Evolutionary conservation across 1,140 invertebrate species (phyloP), one percentile per base, ranked within the genome.

Genomic region (Cotesia typhae): DNA sequence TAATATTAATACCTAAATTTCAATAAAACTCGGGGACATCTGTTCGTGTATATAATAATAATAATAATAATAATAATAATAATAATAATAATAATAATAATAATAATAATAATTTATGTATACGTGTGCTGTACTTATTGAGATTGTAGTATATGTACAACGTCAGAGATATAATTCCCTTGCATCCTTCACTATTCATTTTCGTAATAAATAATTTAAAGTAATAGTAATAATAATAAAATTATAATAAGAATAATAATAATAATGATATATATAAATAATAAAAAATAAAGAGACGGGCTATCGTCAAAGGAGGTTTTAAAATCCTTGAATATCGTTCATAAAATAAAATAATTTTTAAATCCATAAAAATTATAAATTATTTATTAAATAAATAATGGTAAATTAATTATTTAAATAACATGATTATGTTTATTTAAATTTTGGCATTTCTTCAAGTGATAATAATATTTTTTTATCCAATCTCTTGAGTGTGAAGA

Each of bases 331-430:
- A 73, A 14, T 69, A 75, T 72, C 37, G 67, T 75, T 75, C 70
- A 61, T 67, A 72, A 64, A 72, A 72, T 65, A 70, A 72, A 66
- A 66, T 41, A 72, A 72, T 75, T 72, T 72, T 61, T 63, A 72
- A 71, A 70, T 70, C 64, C 41, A 63, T 51, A 14, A 61, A 63
- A 28, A 28, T 28, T 28, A 28, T 28, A 28, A 28, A 28, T 28
- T 28, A 28, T 28, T 28, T 2, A 28, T 28, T 28, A 28, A 28
- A 28, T 28, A 28, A 28, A 28, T 28, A 28, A 28, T 28, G 28
- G 28, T 28, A 2, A 28, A 28, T 28, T 28, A 28, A 28, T 28
- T 3, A 28, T 28, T 28, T 28, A 28, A 28, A 28, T 28, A 28
- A 28, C 0, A 28, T 28, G 3, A 28, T 2, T 28, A 28, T 28